Evolutionary conservation across 2,797 vertebrate species (phyloP), one percentile per base, ranked within the genome.

Genomic region (Enteromius argenteus): DNA sequence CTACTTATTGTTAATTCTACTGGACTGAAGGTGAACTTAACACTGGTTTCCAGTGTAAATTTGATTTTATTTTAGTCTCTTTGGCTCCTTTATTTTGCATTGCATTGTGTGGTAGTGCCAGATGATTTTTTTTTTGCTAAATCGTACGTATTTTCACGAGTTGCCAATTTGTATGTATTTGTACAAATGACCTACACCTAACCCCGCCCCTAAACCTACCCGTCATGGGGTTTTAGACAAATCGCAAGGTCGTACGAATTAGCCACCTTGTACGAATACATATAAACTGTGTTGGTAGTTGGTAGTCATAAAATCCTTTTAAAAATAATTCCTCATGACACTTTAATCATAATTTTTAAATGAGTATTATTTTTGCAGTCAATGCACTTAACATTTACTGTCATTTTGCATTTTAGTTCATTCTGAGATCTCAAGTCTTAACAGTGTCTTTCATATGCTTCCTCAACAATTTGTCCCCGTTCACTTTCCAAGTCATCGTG

Each of bases 351-450:
- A 11, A 39, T 23, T 3, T n/a, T 39, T 15, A 1, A 21, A 53
- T n/a, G 7, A n/a, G n/a, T 56, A 56, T 56, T 23, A 58, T 39
- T 76, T 76, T 21, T 21, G n/a, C 35, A 64, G 11, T 46, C 17
- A 67, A 42, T 53, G 62, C 64, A 42, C 49, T 69, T 17, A 32
- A 64, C 27, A 37, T 32, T 21, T 67, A 66, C 46, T 68, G 62
- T 30, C 58, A 66, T 83, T 67, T 74, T 67, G 39, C 4, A 39
- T 68, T 83, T 83, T n/a, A 67, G 64, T 56, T 13, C n/a, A 42
- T 44, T 64, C 56, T 1, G 42, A 64, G 39, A 73, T 73, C 23
- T 68, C 1, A 13, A 71, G 71, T 7, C 53, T 81, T 72, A 60
- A 72, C 23, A 14, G 27, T 27, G 58, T 73, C 67, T 83, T 49